Evolutionary conservation across 2,113 vertebrate species (phyloP), one percentile per base, ranked within the genome.

Genomic region (Ciconia stormi): DNA sequence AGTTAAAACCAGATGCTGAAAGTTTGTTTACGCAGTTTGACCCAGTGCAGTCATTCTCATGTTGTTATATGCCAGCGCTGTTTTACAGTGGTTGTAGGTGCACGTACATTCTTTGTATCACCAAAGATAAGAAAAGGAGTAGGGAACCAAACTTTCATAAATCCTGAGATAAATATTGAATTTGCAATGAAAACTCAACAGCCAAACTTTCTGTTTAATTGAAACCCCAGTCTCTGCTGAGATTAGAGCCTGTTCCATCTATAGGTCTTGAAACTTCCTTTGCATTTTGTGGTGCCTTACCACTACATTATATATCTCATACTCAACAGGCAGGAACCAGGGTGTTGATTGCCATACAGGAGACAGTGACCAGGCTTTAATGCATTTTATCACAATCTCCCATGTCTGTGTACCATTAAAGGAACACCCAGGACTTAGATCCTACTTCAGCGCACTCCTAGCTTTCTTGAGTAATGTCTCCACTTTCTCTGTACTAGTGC

Each of bases 1-100:
- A 44, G 85, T 65, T 72, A 88, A 86, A 95, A 95, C 25, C 86
- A 94, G 80, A 87, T 87, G 76, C 76, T 80, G 59, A 36, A 70
- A 67, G 0, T 67, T 83, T 87, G 55, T 52, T 73, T 73, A 14
- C 30, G 34, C 15, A 29, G 36, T 82, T 86, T 56, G 67, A 80
- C 79, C 76, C 38, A 26, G 27, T 14, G 71, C 4, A 16, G 12
- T 83, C 36, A 40, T 65, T 65, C 40, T 65, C 0, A 0, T 38
- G 61, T 38, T 82, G 36, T 55, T 49, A 21, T 8, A 27, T 32
- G 38, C 26, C 53, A 66, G 47, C 30, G 11, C 52, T 58, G 9
- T 27, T 90, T 55, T 69, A 40, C 55, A 32, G 36, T 22, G 21
- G 12, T 17, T 61, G 47, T 36, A 67, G 53, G 59, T 42, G 40